phyloP scores from a whole-genome alignment of 2,113 vertebrate species.

The Gavialis gangeticus region DNA sequence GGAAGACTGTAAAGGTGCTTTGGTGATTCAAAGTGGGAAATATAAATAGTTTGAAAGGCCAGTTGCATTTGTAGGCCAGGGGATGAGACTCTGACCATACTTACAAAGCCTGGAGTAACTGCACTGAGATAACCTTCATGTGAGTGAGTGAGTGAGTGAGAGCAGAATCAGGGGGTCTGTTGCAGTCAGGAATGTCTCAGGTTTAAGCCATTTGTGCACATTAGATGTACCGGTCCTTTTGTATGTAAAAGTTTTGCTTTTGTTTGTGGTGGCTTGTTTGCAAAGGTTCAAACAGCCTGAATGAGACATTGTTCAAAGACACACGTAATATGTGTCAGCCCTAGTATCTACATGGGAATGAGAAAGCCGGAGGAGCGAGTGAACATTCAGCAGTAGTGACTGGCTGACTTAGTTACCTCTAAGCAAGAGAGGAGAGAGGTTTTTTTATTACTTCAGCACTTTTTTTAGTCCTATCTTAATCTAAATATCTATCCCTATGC shows the following conservation, averaged over 20 bases:
- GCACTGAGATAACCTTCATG: rapidly evolving
- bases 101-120: rapidly evolving
- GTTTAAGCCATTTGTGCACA: rapidly evolving
- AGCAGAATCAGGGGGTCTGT: not conserved
- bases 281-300: not conserved
- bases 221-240: not conserved
- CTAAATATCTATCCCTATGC: not conserved
- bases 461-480: not conserved
- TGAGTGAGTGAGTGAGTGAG: not conserved
- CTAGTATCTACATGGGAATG: not conserved
- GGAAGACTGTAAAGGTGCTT: not conserved
- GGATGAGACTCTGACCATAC: rapidly evolving
- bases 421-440: not conserved
- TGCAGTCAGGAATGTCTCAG: not conserved
- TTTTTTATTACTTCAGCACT: not conserved
- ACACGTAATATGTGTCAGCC: rapidly evolving
- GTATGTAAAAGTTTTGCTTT: not conserved
- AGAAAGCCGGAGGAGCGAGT: not conserved
- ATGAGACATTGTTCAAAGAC: not conserved
- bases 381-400: not conserved
- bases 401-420: not conserved
- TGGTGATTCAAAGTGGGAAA: not conserved
- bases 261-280: not conserved
- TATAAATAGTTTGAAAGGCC: not conserved
- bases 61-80: rapidly evolving